Evolutionary conservation across 1,140 invertebrate species (phyloP).

Genomic region (Atopsyche davidsoni): DNA sequence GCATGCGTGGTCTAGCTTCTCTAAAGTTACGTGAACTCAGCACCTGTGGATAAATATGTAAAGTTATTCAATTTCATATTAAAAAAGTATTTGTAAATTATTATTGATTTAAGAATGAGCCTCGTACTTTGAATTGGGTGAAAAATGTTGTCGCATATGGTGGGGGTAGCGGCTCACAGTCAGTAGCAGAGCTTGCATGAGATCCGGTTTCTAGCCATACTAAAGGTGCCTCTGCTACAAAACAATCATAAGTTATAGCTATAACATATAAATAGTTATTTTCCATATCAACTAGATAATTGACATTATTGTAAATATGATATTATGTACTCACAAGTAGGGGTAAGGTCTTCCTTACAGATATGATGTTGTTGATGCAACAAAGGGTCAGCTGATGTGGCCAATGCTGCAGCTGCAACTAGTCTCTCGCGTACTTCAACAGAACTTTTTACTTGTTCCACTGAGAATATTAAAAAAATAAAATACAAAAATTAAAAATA

Average conservation of each 20-base stretch:
- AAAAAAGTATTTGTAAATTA: constrained; percentile 7
- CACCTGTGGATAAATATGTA: constrained; percentile 39
- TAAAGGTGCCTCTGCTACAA: constrained; percentile 58
- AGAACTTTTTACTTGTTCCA: constrained; percentile 71
- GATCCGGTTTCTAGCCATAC: constrained; percentile 71
- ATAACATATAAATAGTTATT: neutral
- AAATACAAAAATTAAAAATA: neutral
- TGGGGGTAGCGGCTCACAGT: constrained; percentile 51
- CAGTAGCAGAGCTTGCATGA: constrained; percentile 60
- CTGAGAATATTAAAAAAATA: constrained; percentile 44
- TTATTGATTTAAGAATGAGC: neutral
- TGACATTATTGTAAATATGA: neutral
- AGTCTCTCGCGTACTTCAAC: constrained; percentile 64
- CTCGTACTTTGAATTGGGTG: constrained; percentile 68
- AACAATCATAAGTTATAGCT: neutral
- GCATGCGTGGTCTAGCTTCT: constrained; percentile 69
- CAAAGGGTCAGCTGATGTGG: constrained; percentile 53
- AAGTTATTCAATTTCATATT: neutral
- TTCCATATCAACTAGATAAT: neutral
- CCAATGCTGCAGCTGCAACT: constrained; percentile 56
- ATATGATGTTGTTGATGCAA: constrained; percentile 27
- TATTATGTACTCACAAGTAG: constrained; percentile 16
- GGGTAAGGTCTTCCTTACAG: constrained; percentile 21
- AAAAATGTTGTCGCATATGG: constrained; percentile 69
- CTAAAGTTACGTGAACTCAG: constrained; percentile 74